Evolutionary conservation across 1,140 invertebrate species (phyloP).

Genomic region (Temnothorax longispinosus): DNA sequence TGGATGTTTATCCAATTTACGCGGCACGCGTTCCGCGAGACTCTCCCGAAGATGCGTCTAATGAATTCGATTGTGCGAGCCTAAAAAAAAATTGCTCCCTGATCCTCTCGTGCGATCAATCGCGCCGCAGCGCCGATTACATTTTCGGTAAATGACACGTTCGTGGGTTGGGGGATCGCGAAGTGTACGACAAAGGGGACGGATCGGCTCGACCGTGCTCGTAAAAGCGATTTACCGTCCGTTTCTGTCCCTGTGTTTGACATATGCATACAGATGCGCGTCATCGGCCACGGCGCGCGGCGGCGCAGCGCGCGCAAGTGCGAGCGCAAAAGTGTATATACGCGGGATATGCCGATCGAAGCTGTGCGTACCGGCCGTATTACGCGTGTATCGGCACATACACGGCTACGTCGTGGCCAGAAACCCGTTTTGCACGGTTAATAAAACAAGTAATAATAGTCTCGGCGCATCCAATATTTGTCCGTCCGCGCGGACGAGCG

Average conservation of each 20-base stretch:
- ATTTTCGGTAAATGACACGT: constrained; percentile 64
- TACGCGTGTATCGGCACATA: constrained; percentile 8
- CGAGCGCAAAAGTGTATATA: constrained; percentile 29
- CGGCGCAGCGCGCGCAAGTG: background rate
- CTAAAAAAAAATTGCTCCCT: background rate
- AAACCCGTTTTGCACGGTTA: constrained; percentile 54
- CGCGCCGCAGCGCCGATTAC: constrained; percentile 35
- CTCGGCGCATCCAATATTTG: constrained; percentile 57
- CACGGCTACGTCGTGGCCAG: constrained; percentile 20
- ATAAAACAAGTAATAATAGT: constrained; percentile 72
- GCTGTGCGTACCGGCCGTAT: background rate
- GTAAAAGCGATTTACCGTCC: constrained; percentile 60
- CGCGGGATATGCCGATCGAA: constrained; percentile 21
- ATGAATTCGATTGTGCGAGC: constrained; percentile 13
- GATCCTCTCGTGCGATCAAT: background rate
- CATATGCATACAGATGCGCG: constrained; percentile 59
- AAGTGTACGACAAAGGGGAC: constrained; percentile 20
- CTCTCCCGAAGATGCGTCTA: constrained; percentile 4
- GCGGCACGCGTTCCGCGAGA: background rate
- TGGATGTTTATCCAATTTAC: constrained; percentile 23
- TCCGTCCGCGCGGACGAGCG: constrained; percentile 28
- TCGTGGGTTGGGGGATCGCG: background rate
- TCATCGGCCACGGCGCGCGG: constrained; percentile 23
- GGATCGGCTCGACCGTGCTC: constrained; percentile 1
- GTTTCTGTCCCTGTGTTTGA: constrained; percentile 64